Conservation (phyloP, 2,113 vertebrate genomes). For the Megaptera novaeangliae region DNA sequence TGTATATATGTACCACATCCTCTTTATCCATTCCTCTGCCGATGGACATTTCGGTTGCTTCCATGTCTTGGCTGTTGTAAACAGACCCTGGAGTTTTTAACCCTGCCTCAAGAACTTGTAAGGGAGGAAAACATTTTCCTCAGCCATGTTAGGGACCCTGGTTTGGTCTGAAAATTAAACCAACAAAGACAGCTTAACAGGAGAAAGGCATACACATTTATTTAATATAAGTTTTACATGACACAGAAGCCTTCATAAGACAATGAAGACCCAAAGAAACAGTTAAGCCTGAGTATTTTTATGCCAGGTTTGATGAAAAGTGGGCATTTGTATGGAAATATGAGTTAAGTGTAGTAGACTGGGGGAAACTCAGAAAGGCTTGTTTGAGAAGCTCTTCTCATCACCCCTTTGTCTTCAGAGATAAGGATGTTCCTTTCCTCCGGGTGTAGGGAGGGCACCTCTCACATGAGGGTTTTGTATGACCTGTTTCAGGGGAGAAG, state of each 20-base stretch:
- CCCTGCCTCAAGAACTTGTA: background rate
- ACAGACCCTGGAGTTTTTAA: accelerated
- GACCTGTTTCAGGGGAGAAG: background rate
- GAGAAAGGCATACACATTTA: background rate
- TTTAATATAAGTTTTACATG: too few relatives aligned
- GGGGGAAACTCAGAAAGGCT: background rate
- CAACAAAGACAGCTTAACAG: background rate
- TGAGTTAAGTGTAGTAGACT: background rate
- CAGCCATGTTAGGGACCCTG: background rate
- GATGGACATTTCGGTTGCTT: too few relatives aligned
- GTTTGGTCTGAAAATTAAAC: background rate
- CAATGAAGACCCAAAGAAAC: background rate
- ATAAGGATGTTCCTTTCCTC: background rate
- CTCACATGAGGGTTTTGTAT: background rate
- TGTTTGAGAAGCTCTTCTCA: too few relatives aligned
- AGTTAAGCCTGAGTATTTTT: background rate
- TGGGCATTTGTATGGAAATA: background rate
- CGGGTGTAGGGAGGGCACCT: background rate
- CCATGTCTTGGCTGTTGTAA: too few relatives aligned
- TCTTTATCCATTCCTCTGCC: too few relatives aligned
- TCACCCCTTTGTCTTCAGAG: background rate
- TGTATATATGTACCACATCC: too few relatives aligned
- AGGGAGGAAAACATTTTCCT: background rate
- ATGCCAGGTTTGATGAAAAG: background rate
- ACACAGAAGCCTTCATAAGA: background rate